Conservation (phyloP, 2,797 vertebrate genomes). For the Paratrypauchen microcephalus region DNA sequence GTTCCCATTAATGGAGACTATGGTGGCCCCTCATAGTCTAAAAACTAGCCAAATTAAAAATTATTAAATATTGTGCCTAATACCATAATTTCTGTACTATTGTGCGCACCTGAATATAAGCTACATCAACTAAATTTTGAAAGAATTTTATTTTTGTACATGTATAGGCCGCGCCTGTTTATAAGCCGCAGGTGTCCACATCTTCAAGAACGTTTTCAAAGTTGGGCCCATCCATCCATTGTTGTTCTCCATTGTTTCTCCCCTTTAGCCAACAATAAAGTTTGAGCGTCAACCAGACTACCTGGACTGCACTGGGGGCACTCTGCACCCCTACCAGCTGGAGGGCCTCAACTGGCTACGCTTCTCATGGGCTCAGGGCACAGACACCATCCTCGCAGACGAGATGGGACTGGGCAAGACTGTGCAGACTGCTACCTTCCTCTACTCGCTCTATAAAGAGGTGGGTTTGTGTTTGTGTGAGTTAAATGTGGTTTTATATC, state of each 20-base stretch:
- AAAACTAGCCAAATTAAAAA: too few species aligned
- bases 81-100: too few species aligned
- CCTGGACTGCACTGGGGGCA: conserved; percentile 90
- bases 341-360: conserved; percentile 97
- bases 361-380: conserved; percentile 99
- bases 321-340: conserved; percentile 94
- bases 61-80: too few species aligned
- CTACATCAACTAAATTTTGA: too few species aligned
- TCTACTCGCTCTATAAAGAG: conserved; percentile 98
- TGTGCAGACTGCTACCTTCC: conserved; percentile 95
- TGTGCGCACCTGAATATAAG: too few species aligned
- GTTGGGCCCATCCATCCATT: too few species aligned
- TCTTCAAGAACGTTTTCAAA: too few species aligned
- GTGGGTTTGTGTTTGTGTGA: conserved; percentile 48
- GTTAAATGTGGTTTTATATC: background rate
- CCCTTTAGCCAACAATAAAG: conserved; percentile 90
- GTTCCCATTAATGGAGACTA: too few species aligned
- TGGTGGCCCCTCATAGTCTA: too few species aligned
- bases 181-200: too few species aligned
- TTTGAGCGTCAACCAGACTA: conserved; percentile 95
- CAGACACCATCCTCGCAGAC: conserved; percentile 96
- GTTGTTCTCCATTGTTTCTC: background rate
- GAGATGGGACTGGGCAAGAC: conserved; percentile 99
- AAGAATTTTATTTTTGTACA: too few species aligned
- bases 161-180: too few species aligned